Evolutionary conservation across 1,140 invertebrate genomes (phyloP).

Genomic region (Drosophila azteca): DNA sequence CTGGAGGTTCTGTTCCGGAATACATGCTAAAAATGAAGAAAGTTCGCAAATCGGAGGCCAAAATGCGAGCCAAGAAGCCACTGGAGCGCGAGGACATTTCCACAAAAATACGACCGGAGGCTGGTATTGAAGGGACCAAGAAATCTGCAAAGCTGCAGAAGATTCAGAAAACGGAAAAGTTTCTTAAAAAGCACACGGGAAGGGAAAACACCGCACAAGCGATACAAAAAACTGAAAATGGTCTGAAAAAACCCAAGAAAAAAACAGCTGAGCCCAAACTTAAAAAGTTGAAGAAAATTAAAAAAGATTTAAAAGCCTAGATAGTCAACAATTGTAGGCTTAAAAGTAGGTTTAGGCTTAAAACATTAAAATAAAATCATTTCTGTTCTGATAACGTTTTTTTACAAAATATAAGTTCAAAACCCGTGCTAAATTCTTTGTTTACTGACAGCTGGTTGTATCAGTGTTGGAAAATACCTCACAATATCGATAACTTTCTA

Average conservation of each 20-base stretch:
- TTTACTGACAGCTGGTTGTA: too few species aligned
- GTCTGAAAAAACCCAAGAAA: constrained; percentile 18
- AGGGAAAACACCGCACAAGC: neutral
- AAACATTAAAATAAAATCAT: neutral
- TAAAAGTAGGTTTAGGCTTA: too few species aligned
- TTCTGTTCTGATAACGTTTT: too few species aligned
- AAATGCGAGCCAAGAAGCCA: constrained; percentile 86
- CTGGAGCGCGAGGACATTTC: constrained; percentile 87
- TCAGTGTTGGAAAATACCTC: too few species aligned
- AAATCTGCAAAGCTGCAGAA: constrained; percentile 20
- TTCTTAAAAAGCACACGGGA: constrained; percentile 11
- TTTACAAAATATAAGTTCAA: too few species aligned
- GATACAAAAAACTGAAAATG: constrained; percentile 10
- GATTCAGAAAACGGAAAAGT: constrained; percentile 12
- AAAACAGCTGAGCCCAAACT: neutral
- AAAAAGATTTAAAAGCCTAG: constrained; percentile 9
- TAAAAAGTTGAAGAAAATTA: constrained; percentile 27
- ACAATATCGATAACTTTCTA: too few species aligned
- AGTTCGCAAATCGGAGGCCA: constrained; percentile 87
- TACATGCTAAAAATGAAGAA: constrained; percentile 94
- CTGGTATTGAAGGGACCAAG: neutral
- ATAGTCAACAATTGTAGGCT: neutral
- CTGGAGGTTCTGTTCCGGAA: constrained; percentile 94
- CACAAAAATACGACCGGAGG: constrained; percentile 84
- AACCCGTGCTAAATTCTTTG: too few species aligned